Percentiles rank a stretch among this genome's conserved stretches.
phyloP scores from a whole-genome alignment of 2,797 vertebrate genomes.

The Enteromius mattozi region DNA sequence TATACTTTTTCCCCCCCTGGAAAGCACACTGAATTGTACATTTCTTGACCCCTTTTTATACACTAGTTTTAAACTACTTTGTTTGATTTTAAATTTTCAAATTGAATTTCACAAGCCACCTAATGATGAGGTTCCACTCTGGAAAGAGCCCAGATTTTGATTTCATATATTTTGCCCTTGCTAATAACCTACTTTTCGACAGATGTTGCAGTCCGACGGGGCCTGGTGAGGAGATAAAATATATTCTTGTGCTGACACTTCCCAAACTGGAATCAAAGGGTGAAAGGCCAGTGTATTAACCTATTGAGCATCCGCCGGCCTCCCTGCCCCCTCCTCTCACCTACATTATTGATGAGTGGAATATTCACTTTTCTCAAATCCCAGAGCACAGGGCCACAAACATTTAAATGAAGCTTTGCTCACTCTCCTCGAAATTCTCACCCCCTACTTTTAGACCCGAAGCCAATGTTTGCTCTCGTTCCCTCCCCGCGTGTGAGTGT shows the following conservation, averaged over 20 bases:
- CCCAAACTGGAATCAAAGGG: slow-evolving; percentile 82
- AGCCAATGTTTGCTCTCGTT: slow-evolving; percentile 63
- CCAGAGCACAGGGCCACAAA: slow-evolving; percentile 75
- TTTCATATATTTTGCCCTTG: slow-evolving; percentile 55
- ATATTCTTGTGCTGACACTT: slow-evolving; percentile 82
- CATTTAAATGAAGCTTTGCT: slow-evolving; percentile 79
- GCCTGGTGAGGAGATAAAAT: slow-evolving; percentile 71
- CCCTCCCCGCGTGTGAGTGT: slow-evolving; percentile 62
- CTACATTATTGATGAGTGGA: slow-evolving; percentile 81
- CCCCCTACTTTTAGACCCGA: slow-evolving; percentile 79
- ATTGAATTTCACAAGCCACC: slow-evolving; percentile 26
- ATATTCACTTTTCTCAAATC: slow-evolving; percentile 78
- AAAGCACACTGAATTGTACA: slow-evolving; percentile 59
- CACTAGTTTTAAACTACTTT: slow-evolving; percentile 21
- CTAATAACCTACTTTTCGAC: slow-evolving; percentile 55
- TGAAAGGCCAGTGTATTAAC: slow-evolving; percentile 86
- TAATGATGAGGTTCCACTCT: slow-evolving; percentile 36
- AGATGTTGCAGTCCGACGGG: slow-evolving; percentile 57
- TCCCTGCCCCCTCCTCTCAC: slow-evolving; percentile 64
- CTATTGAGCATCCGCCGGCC: slow-evolving; percentile 79
- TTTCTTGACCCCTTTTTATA: slow-evolving; percentile 66
- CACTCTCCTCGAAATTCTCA: slow-evolving; percentile 74
- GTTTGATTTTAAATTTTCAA: slow-evolving; percentile 44
- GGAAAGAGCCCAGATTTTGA: slow-evolving; percentile 52
- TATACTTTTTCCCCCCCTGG: slow-evolving; percentile 70